Conservation (phyloP, 2,797 vertebrate species). For the Manis javanica region DNA sequence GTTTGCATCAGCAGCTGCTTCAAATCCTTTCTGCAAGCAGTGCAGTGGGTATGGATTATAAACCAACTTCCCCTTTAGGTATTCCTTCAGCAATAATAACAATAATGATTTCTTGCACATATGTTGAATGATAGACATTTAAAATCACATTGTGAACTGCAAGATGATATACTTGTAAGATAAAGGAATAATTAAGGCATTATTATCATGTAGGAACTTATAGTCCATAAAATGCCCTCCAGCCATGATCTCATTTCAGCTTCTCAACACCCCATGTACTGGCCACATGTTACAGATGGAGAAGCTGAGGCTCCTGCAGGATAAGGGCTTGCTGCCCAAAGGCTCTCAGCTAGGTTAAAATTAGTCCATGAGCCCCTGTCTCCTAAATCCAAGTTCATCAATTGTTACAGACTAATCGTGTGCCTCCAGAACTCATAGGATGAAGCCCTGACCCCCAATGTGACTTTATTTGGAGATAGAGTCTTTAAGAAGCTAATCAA, state of each 20-base stretch:
- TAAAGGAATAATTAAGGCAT: not conserved
- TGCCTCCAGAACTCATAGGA: not conserved
- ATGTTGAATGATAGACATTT: not conserved
- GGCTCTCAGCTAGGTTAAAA: not conserved
- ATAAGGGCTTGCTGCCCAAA: not conserved
- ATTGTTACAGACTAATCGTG: not conserved
- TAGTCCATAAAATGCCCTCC: not conserved
- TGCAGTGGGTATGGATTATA: not conserved
- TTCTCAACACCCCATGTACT: not conserved
- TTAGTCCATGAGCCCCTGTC: not conserved
- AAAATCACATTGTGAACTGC: not conserved
- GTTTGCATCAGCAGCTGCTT: not conserved
- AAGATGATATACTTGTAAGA: not conserved
- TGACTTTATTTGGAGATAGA: not conserved
- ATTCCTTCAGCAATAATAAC: not conserved
- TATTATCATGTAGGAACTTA: not conserved
- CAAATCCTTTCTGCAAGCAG: not conserved
- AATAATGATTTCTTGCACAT: not conserved
- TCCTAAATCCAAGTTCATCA: conserved; percentile 44
- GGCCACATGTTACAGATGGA: not conserved
- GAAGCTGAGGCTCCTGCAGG: not conserved
- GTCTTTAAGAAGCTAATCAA: not conserved
- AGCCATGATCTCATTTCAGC: not conserved
- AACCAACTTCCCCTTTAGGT: not conserved
- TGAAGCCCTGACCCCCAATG: not conserved